phyloP scores from a whole-genome alignment of 1,140 invertebrate genomes.

The Goniozus legneri region DNA sequence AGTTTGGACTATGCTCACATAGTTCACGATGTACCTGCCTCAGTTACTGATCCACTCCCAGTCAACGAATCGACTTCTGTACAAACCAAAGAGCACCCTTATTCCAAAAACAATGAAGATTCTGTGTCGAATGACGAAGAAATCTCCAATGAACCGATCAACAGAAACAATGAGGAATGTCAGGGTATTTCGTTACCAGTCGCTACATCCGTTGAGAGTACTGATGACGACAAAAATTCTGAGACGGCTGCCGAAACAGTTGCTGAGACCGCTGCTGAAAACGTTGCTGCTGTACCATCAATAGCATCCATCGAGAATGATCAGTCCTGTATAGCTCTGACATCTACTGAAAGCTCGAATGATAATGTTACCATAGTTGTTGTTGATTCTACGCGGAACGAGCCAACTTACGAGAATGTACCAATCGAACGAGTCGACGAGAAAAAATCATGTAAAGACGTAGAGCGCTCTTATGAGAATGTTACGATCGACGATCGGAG shows the following conservation, averaged over 20 bases:
- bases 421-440: constrained; percentile 30
- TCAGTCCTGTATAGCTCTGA: too few relatives aligned
- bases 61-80: too few relatives aligned
- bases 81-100: constrained; percentile 8
- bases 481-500: constrained; percentile 9
- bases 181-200: constrained; percentile 42
- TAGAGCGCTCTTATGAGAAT: constrained; percentile 38
- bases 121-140: constrained; percentile 10
- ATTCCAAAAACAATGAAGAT: constrained; percentile 23
- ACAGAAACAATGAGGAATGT: constrained; percentile 14
- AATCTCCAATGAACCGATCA: not conserved
- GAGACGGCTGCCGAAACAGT: too few relatives aligned
- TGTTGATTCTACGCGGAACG: not conserved
- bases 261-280: too few relatives aligned
- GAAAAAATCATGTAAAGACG: constrained; percentile 6
- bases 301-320: too few relatives aligned
- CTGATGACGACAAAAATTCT: not conserved
- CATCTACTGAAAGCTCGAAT: not conserved
- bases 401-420: constrained; percentile 38
- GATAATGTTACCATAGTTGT: not conserved
- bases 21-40: too few relatives aligned
- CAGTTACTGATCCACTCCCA: too few relatives aligned
- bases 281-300: too few relatives aligned
- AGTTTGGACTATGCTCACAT: too few relatives aligned
- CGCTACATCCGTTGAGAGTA: not conserved